phyloP scores from a whole-genome alignment of 1,140 invertebrate genomes.

The Drosophila navojoa region DNA sequence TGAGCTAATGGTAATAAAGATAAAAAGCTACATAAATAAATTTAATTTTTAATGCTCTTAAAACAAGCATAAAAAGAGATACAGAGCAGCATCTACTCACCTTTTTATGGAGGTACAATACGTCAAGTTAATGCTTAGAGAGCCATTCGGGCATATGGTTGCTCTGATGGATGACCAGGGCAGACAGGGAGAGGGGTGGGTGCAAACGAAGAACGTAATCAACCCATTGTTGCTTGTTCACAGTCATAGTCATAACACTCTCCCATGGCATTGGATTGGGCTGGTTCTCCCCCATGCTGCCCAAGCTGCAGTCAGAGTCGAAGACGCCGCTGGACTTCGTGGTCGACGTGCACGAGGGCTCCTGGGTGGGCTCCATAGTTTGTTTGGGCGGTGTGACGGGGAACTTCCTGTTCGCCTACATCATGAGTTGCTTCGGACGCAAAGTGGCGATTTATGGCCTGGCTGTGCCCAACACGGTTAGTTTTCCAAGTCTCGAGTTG shows the following conservation, averaged over 20 bases:
- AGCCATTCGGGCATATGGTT: too few species aligned
- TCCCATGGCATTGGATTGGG: constrained; percentile 84
- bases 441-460: constrained; percentile 67
- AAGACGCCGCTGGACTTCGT: constrained; percentile 70
- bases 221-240: not conserved
- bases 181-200: too few species aligned
- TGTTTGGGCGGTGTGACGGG: constrained; percentile 75
- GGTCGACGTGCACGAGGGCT: constrained; percentile 69
- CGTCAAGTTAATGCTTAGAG: too few species aligned
- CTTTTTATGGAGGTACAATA: too few species aligned
- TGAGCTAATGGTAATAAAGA: too few species aligned
- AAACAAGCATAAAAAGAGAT: too few species aligned
- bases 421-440: constrained; percentile 82
- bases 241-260: constrained; percentile 84
- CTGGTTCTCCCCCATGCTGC: constrained; percentile 84
- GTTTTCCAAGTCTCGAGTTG: constrained; percentile 20
- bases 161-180: too few species aligned
- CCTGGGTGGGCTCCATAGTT: constrained; percentile 76
- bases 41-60: too few species aligned
- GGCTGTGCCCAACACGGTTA: constrained; percentile 74
- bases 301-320: constrained; percentile 66
- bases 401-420: constrained; percentile 74
- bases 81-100: too few species aligned
- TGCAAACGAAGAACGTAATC: not conserved
- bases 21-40: too few species aligned